Base-by-base conservation (phyloP, 2,888 invertebrate species). In the Epinotia demarniana region DNA sequence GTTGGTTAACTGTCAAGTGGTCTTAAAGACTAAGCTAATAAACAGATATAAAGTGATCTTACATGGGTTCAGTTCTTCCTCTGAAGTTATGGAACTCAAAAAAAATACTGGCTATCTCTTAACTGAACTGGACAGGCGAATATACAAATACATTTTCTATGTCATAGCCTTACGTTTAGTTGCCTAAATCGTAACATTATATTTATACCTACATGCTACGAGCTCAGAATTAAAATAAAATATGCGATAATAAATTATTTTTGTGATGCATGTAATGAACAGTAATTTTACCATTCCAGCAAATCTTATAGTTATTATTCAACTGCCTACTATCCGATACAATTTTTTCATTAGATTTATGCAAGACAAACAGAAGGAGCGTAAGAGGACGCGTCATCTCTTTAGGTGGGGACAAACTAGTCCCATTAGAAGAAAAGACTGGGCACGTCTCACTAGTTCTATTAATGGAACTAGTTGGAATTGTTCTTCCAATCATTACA, bases 101-200 rank as follows among this genome's bases (percentile, higher is more conserved):
- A 85, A 81, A 72, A 81, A 82, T 83, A 81, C 81, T 80, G 82
- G 81, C 82, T 83, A 81, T 82, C 72, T 73, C 72, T 79, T 73
- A 73, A 68, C 60, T 76, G 67, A 75, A 62, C 75, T 66, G 78
- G 67, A 79, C 66, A 68, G 66, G 61, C 61, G 64, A 69, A 80
- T 58, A 72, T 74, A 75, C 70, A 71, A 68, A 75, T 71, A 61
- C 55, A 60, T 49, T 67, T 27, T 67, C 53, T 72, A 67, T 57
- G 75, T 72, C 66, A 75, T 70, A 75, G 74, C 74, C 74, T 70
- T 66, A 75, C 43, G 60, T 64, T 74, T 63, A 70, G 49, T 70
- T 64, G 33, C 49, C 49, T 70, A 58, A 70, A 63, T 75, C 39
- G 58, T 75, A 72, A 72, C 43, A 18, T 58, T 73, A 73, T 23